Evolutionary conservation across 2,113 vertebrate species (phyloP), one percentile per base, ranked within the genome.

Genomic region (Cheirogaleus medius): DNA sequence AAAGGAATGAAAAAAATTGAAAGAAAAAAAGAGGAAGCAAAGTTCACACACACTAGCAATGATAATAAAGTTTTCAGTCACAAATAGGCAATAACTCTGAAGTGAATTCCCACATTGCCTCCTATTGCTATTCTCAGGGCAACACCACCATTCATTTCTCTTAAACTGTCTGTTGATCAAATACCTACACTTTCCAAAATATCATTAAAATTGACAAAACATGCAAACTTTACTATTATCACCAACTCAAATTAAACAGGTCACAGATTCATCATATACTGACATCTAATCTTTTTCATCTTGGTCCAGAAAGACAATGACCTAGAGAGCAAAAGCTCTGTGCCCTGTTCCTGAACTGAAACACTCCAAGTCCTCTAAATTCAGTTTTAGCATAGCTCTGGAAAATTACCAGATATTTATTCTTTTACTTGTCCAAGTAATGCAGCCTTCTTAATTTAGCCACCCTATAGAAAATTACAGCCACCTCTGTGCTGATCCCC

Each of bases 121-220:
- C 54, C 54, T 21, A 81, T 5, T 20, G 2, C 56, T 66, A 7
- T 34, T 47, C 47, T 87, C 83, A 58, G 58, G 68, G 25, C 76
- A 74, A 64, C 58, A 34, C 42, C 82, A 66, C 8, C 76, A 68
- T 68, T 88, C 39, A 49, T 49, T 49, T 56, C 49, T 83, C 58
- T 92, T 86, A 66, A 92, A 83, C 66, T 58, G 58, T 87, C 73
- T 82, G 47, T 58, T 83, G 27, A 82, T 44, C 54, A 83, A 95
- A 39, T 76, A 92, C 39, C 18, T 83, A 49, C 27, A 66, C 32
- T 83, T 66, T 47, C 14, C 39, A 92, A 95, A 92, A 49, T 39
- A 68, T 42, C 76, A 88, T 82, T 49, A 92, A 49, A 58, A 92
- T 17, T 95, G 68, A 74, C 58, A 76, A 64, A 71, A 94, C 1